phyloP scores from a whole-genome alignment of 2,113 vertebrate species.

The Bucco capensis region DNA sequence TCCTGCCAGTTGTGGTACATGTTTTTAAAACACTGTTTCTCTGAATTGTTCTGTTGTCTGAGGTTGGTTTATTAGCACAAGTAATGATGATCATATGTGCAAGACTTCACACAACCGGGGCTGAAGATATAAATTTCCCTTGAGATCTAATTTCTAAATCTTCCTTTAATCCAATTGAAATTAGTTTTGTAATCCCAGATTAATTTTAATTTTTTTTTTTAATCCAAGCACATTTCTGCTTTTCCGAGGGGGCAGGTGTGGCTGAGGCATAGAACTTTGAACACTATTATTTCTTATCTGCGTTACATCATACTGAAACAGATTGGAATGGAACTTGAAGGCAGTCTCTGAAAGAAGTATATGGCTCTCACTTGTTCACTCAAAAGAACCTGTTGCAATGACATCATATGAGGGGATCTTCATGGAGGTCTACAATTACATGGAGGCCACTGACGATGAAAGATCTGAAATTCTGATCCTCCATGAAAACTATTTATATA shows the following conservation, averaged over 20 bases:
- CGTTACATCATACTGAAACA: background rate
- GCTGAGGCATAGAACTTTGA: background rate
- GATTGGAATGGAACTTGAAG: background rate
- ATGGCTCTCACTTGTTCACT: background rate
- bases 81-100: background rate
- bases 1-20: background rate
- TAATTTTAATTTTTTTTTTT: background rate
- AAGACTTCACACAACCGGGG: background rate
- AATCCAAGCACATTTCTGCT: background rate
- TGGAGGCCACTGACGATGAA: background rate
- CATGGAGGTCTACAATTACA: background rate
- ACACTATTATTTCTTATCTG: background rate
- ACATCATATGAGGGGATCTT: background rate
- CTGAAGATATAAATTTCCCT: background rate
- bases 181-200: background rate
- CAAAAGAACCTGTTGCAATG: background rate
- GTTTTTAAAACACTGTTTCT: background rate
- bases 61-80: background rate
- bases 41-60: background rate
- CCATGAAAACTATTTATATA: background rate
- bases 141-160: background rate
- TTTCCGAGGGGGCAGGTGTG: background rate
- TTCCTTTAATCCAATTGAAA: slow-evolving; percentile 2
- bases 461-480: background rate
- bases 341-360: background rate